Evolutionary conservation across 1,140 invertebrate species (phyloP), one percentile per base, ranked within the genome.

Genomic region (Drosophila ogumai): DNA sequence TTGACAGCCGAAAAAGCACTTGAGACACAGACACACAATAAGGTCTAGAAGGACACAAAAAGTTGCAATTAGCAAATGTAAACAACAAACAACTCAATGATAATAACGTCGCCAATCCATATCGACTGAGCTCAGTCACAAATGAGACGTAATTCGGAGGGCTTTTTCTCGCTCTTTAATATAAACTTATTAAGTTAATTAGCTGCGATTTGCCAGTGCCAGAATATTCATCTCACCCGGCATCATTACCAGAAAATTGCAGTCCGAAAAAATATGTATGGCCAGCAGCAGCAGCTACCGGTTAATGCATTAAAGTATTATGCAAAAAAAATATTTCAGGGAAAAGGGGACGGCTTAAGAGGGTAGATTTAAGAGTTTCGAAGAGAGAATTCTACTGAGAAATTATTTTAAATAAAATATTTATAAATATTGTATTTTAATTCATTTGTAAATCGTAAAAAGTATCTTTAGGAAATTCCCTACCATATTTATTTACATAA

Each of bases 181-280:
- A 78, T 78, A 54, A 78, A 78, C 75, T 78, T 63, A 77, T 78
- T 78, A 78, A 71, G 58, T 63, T 78, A 78, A 78, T 78, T 71
- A 78, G 75, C 75, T 78, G 54, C 43, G 73, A 76, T 77, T 77
- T 77, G 40, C 61, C 41, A 76, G 55, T 75, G 47, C 32, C 25
- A 44, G 31, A 58, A 72, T 71, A 71, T 71, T 56, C 44, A 77
- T 41, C 63, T 58, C 66, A 3, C 60, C 58, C 47, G 36, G 25
- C 65, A 46, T 78, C 75, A 78, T 78, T 78, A 78, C 66, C 34
- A 71, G 65, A 57, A 78, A 78, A 78, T 78, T 78, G 66, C 44
- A 55, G 46, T 12, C 10, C 22, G 17, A 65, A 52, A 43, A 58
- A 54, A 41, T 31, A 57, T 56, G 32, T 54, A 65, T 32, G 1